Evolutionary conservation across 2,113 vertebrate genomes (phyloP).

Genomic region (Phalacrocorax carbo): DNA sequence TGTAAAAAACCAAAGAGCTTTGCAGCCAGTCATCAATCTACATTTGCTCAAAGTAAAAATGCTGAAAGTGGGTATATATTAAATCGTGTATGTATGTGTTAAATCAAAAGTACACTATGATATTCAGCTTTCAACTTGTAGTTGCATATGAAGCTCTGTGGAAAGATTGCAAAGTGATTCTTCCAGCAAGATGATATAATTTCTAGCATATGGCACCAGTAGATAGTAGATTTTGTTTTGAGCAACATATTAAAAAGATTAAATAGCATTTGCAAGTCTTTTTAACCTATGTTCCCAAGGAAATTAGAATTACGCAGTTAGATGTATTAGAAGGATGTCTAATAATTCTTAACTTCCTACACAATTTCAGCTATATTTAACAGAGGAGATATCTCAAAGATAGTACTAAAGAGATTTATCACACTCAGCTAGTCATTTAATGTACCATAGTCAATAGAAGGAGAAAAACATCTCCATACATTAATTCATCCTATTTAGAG

Average conservation of each 20-base stretch:
- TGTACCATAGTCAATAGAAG: not conserved
- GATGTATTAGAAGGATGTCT: not conserved
- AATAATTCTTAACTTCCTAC: not conserved
- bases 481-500: not conserved
- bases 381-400: not conserved
- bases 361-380: not conserved
- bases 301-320: not conserved
- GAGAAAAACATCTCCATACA: not conserved
- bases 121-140: not conserved
- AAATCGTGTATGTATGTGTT: not conserved
- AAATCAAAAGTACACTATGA: not conserved
- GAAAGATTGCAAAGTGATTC: not conserved
- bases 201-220: not conserved
- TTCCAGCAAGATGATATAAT: not conserved
- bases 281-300: not conserved
- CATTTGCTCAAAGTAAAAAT: constrained; percentile 22
- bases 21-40: not conserved
- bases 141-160: not conserved
- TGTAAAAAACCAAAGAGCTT: constrained; percentile 9
- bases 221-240: not conserved
- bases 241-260: not conserved
- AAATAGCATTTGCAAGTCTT: not conserved
- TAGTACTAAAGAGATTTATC: not conserved
- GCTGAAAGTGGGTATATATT: not conserved
- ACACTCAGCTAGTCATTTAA: not conserved